Evolutionary conservation across 1,140 invertebrate genomes (phyloP).

Genomic region (Drosophila carrolli): DNA sequence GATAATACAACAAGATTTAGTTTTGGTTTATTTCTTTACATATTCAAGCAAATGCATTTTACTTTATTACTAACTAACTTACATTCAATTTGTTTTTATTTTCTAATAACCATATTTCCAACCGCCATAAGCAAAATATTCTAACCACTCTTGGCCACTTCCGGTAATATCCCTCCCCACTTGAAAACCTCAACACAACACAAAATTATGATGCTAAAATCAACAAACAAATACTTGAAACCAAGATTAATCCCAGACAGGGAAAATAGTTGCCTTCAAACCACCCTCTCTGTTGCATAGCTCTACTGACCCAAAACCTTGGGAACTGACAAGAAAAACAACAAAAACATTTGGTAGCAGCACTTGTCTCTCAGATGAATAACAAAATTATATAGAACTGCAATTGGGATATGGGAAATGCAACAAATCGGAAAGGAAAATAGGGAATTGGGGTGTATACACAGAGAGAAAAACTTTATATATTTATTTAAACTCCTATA

Average conservation of each 20-base stretch:
- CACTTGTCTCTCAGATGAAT: slow-evolving; percentile 75
- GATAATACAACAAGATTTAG: neutral
- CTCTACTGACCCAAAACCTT: slow-evolving; percentile 52
- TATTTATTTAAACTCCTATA: neutral
- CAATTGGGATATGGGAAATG: slow-evolving; percentile 43
- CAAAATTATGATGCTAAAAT: slow-evolving; percentile 35
- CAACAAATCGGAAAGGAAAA: slow-evolving; percentile 31
- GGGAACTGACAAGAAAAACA: slow-evolving; percentile 33
- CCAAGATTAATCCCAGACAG: slow-evolving; percentile 39
- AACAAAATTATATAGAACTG: slow-evolving; percentile 77
- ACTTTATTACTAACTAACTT: no score
- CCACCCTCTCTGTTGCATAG: slow-evolving; percentile 5
- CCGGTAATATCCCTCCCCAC: slow-evolving; percentile 22
- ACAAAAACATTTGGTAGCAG: slow-evolving; percentile 28
- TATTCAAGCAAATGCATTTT: no score
- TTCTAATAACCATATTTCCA: neutral
- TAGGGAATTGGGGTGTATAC: slow-evolving; percentile 20
- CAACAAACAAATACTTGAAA: slow-evolving; percentile 43
- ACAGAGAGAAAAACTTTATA: neutral
- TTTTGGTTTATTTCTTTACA: no score
- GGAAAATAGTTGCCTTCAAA: slow-evolving; percentile 1
- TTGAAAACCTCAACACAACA: slow-evolving; percentile 37
- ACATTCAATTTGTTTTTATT: no score
- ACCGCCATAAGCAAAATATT: neutral
- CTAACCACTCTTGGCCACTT: slow-evolving; percentile 9